Evolutionary conservation across 2,888 invertebrate species (phyloP).

Genomic region (Nymphalis polychloros): DNA sequence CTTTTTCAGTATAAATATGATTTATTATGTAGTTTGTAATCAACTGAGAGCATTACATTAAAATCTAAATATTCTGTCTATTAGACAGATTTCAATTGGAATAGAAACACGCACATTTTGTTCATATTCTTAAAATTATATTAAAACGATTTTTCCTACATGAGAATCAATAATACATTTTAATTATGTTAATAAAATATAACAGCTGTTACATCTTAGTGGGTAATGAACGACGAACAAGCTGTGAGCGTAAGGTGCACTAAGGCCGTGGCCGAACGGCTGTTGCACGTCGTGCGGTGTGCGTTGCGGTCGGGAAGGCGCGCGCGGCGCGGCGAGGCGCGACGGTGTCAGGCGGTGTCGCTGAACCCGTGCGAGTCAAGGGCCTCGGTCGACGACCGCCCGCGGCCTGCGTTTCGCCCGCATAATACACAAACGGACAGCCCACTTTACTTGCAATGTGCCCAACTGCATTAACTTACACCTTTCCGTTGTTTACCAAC

Average conservation of each 20-base stretch:
- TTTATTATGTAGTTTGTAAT: too few species aligned
- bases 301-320: slow-evolving; percentile 45
- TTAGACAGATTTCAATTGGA: too few species aligned
- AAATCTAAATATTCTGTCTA: background rate
- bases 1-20: too few species aligned
- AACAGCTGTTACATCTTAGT: slow-evolving; percentile 24
- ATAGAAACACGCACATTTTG: background rate
- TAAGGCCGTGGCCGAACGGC: slow-evolving; percentile 7
- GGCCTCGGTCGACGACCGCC: slow-evolving; percentile 80
- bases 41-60: background rate
- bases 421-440: slow-evolving; percentile 61
- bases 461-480: slow-evolving; percentile 39
- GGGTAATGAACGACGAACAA: slow-evolving; percentile 23
- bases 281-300: slow-evolving; percentile 42
- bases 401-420: slow-evolving; percentile 64
- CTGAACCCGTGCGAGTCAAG: slow-evolving; percentile 78
- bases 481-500: slow-evolving; percentile 38
- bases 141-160: background rate
- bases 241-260: slow-evolving; percentile 14
- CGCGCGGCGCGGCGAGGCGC: slow-evolving; percentile 41
- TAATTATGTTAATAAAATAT: slow-evolving; percentile 12
- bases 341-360: slow-evolving; percentile 67
- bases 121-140: background rate
- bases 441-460: slow-evolving; percentile 45
- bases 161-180: slow-evolving; percentile 4